A percentile compares a stretch with the other conserved stretches of the same genome.
Conservation (phyloP, 2,113 vertebrate genomes). For the Leptocoma aspasia region DNA sequence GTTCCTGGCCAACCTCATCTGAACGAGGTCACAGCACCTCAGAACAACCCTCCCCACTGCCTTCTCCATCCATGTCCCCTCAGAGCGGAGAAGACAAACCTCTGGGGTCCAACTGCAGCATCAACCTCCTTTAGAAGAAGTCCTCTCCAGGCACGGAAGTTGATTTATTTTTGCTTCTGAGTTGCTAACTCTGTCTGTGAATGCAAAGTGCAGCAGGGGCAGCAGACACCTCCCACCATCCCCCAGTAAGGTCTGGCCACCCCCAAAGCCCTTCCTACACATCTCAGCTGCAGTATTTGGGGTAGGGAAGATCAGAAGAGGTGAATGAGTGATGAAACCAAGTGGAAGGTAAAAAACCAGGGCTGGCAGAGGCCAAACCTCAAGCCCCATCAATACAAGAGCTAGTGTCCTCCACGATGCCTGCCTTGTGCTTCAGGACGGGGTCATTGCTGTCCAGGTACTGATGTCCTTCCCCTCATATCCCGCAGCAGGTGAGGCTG, state of each 20-base stretch:
- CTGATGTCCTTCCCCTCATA: accelerated
- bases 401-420: accelerated
- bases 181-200: neutral
- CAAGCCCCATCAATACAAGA: neutral
- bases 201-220: neutral
- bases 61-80: neutral
- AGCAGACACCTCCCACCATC: neutral
- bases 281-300: neutral
- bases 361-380: neutral
- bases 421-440: neutral
- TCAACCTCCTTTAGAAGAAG: neutral
- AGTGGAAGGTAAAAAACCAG: neutral
- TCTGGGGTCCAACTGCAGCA: neutral
- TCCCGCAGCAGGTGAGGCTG: neutral
- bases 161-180: neutral
- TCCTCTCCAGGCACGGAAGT: neutral
- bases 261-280: neutral
- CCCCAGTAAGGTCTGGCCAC: neutral
- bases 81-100: neutral
- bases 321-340: neutral
- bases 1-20: neutral
- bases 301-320: neutral
- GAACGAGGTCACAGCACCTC: neutral
- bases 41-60: neutral
- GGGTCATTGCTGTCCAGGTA: neutral